Evolutionary conservation across 2,888 invertebrate genomes (phyloP).

Genomic region (Amphipyra berbera): DNA sequence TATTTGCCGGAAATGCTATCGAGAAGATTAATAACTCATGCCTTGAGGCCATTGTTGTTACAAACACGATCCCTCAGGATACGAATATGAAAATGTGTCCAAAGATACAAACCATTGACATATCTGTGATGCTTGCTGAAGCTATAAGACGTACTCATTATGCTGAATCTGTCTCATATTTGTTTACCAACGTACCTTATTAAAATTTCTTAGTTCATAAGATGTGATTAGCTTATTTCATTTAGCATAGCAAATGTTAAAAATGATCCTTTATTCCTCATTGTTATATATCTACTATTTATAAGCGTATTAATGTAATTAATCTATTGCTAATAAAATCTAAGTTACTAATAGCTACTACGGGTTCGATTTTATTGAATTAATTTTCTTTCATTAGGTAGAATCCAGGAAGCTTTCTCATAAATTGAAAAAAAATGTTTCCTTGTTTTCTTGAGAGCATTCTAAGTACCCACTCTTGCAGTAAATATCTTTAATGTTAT

Average conservation of each 20-base stretch:
- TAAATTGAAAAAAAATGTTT: neutral
- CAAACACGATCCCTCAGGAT: slow-evolving; percentile 97
- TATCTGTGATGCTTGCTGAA: slow-evolving; percentile 99
- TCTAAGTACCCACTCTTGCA: no score
- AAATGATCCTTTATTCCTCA: slow-evolving; percentile 10
- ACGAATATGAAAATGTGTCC: slow-evolving; percentile 95
- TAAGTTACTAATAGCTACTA: slow-evolving; percentile 6
- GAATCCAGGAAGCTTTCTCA: neutral
- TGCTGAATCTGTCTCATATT: slow-evolving; percentile 99
- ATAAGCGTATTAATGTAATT: slow-evolving; percentile 21
- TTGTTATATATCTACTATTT: slow-evolving; percentile 18
- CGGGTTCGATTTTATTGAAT: neutral
- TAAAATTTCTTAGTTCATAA: slow-evolving; percentile 72
- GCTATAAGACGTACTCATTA: slow-evolving; percentile 99
- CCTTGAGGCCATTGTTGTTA: slow-evolving; percentile 97
- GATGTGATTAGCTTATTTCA: slow-evolving; percentile 8
- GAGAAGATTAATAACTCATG: slow-evolving; percentile 95
- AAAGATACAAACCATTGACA: slow-evolving; percentile 96
- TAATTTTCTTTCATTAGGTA: neutral
- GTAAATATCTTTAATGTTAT: no score
- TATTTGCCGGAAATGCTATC: slow-evolving; percentile 97
- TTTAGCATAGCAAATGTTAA: slow-evolving; percentile 18
- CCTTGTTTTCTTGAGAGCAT: neutral
- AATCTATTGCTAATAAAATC: slow-evolving; percentile 32
- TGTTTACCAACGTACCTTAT: slow-evolving; percentile 99